These are phyloP conservation scores for Apocrypta bakeri DNA, from an alignment of 1,140 invertebrate genomes.

Conservation along the genomic window DNA sequence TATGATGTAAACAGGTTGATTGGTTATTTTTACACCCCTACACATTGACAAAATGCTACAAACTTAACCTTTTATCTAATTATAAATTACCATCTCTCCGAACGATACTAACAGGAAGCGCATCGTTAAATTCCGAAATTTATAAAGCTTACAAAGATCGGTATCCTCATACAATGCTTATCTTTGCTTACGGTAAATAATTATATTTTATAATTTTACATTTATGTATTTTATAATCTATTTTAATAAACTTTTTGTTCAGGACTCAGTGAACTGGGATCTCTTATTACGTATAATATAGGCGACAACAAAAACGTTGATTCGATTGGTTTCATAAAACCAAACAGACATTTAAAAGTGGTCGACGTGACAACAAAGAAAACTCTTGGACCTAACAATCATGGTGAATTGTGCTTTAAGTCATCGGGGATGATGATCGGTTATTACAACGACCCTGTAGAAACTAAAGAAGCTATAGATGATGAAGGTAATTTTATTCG, in stretches of 20 bases:
- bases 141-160: background rate
- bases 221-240: background rate
- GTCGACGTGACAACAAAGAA: conserved; percentile 32
- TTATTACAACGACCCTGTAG: conserved; percentile 26
- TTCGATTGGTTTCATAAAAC: conserved; percentile 21
- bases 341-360: conserved; percentile 36
- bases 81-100: background rate
- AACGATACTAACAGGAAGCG: background rate
- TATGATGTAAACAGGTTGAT: background rate
- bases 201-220: too few relatives aligned
- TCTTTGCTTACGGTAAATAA: background rate
- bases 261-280: background rate
- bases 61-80: background rate
- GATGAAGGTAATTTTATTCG: conserved; percentile 15
- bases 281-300: background rate
- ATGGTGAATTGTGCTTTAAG: conserved; percentile 59
- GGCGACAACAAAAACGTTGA: background rate
- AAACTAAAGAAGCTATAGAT: background rate
- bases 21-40: background rate
- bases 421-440: conserved; percentile 52
- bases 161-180: background rate
- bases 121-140: background rate
- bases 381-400: conserved; percentile 55
- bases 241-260: background rate
- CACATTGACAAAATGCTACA: background rate